phyloP scores from a whole-genome alignment of 2,113 vertebrate species.

The Sturnira hondurensis region DNA sequence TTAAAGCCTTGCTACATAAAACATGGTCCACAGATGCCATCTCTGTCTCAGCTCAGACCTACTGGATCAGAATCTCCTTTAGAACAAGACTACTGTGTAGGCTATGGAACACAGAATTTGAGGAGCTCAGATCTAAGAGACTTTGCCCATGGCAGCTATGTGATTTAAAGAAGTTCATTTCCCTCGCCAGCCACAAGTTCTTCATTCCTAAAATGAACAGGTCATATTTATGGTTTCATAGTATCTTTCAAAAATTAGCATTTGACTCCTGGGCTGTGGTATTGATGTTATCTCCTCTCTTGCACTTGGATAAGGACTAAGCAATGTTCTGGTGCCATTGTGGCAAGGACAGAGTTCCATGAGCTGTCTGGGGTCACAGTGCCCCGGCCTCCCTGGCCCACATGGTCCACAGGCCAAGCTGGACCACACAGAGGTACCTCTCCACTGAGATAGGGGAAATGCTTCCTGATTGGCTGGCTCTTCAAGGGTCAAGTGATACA shows the following conservation, averaged over 20 bases:
- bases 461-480: background rate
- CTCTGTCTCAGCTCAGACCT: background rate
- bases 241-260: background rate
- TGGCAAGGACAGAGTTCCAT: background rate
- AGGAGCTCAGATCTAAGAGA: background rate
- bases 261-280: background rate
- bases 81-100: background rate
- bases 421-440: background rate
- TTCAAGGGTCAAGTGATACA: background rate
- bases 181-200: background rate
- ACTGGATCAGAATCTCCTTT: background rate
- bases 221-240: background rate
- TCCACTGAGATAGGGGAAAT: background rate
- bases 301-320: background rate
- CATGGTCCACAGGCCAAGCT: background rate
- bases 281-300: background rate
- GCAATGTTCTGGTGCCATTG: background rate
- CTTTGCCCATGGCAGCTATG: background rate
- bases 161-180: background rate
- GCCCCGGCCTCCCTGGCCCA: background rate
- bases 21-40: background rate
- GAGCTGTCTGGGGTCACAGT: background rate
- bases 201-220: background rate
- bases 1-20: background rate
- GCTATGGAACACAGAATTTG: background rate